Base-by-base conservation (phyloP, 64 coral and sea anemone genomes). In the Montipora efflorescens region DNA sequence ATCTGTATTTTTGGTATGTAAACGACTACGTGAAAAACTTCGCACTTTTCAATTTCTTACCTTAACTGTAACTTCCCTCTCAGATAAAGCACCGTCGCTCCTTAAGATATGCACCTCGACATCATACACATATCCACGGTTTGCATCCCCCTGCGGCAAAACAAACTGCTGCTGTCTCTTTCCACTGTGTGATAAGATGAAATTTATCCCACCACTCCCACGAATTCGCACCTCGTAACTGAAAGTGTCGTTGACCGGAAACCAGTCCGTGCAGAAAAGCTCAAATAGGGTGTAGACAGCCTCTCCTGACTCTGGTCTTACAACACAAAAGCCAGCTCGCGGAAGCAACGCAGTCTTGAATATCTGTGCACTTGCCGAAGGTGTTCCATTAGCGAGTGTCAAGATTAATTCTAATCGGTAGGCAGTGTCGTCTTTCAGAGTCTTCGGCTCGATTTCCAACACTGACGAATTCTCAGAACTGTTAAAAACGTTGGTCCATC, bases 341-440 rank as follows among this genome's bases (percentile, higher is more conserved):
- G 79, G 79, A 81, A 81, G 79, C 49, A 81, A 6, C 13, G 79
- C 79, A 36, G 79, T 81, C 11, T 61, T 81, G 79, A 81, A 81
- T 14, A 81, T 13, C 11, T 81, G 52, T 5, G 25, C 52, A 59
- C 79, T 81, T 81, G 7, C 5, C 9, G 79, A 81, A 59, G 79
- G 51, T 2, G 79, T 81, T 14, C 55, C 52, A 14, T 81, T 81
- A 5, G 2, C n/a, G 23, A 81, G 79, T 61, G 14, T 2, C 21
- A 81, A n/a, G 13, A n/a, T 81, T 57, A 81, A 15, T 81, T 81
- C 79, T 23, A 81, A 36, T 62, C 52, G 19, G 53, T 81, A 59
- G 4, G 14, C 57, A 28, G 79, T 81, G 25, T 81, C 36, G 52
- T 81, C 79, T 81, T 81, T 4, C 1, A 81, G 79, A 25, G n/a